Evolutionary conservation across 92 coral and sea anemone genomes (phyloP).

Genomic region (Palythoa heliodiscus): DNA sequence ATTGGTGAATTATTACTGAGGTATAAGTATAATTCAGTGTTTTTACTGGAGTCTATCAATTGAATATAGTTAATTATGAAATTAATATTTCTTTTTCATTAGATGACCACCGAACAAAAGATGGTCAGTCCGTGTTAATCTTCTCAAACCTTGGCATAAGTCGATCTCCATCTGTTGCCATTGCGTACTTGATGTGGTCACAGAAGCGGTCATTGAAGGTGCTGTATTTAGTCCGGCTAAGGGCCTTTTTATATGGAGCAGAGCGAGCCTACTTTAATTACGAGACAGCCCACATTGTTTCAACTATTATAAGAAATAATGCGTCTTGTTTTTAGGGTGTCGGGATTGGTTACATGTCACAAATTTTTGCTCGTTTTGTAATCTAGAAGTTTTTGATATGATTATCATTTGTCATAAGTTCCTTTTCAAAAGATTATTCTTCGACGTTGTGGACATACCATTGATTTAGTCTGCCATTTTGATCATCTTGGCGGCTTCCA

Average conservation of each 20-base stretch:
- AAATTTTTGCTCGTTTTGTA: too few species aligned
- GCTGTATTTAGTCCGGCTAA: neutral
- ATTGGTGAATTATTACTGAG: too few species aligned
- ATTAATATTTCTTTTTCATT: slow-evolving; percentile 3
- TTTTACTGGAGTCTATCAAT: too few species aligned
- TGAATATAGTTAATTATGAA: too few species aligned
- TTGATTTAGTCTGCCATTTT: too few species aligned
- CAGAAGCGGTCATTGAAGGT: slow-evolving; percentile 89
- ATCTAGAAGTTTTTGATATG: too few species aligned
- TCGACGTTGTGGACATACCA: too few species aligned
- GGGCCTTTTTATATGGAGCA: neutral
- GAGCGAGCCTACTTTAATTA: neutral
- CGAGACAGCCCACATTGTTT: neutral
- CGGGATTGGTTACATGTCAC: too few species aligned
- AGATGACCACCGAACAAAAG: slow-evolving; percentile 83
- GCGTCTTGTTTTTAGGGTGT: neutral
- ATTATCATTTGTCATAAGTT: too few species aligned
- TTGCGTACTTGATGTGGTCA: slow-evolving; percentile 93
- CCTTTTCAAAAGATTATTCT: too few species aligned
- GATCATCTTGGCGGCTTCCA: too few species aligned
- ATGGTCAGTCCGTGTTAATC: slow-evolving; percentile 79
- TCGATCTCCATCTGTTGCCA: slow-evolving; percentile 82
- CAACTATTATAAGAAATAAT: neutral
- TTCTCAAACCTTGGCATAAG: slow-evolving; percentile 89
- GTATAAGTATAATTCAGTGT: too few species aligned